phyloP scores from a whole-genome alignment of 2,113 vertebrate species.

The Eidolon helvum region DNA sequence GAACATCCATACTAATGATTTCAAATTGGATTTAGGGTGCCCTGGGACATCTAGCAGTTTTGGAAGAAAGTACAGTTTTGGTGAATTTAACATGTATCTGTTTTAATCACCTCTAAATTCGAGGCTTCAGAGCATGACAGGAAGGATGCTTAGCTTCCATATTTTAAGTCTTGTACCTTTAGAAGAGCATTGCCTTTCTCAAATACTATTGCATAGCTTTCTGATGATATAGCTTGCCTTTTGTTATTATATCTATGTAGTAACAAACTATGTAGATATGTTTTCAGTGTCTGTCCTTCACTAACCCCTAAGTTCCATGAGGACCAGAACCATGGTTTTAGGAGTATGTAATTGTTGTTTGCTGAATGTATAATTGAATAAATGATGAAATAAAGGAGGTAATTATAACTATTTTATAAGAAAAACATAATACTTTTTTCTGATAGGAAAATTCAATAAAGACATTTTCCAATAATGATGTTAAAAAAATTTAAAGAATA shows the following conservation, averaged over 20 bases:
- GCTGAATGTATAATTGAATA: slow-evolving; percentile 3
- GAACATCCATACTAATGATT: background rate
- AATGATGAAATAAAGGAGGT: background rate
- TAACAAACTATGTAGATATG: background rate
- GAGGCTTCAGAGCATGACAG: background rate
- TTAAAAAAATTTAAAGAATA: slow-evolving; percentile 18
- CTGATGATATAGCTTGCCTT: background rate
- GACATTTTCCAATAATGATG: slow-evolving; percentile 21
- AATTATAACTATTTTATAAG: background rate
- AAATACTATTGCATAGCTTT: background rate
- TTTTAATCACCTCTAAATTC: background rate
- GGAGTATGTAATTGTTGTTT: background rate
- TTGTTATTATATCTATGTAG: background rate
- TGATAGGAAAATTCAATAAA: slow-evolving; percentile 20
- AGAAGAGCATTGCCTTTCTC: background rate
- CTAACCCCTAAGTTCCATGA: background rate
- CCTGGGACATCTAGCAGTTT: background rate
- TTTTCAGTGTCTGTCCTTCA: background rate
- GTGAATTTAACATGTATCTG: background rate
- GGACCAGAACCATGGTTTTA: background rate
- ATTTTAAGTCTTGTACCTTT: background rate
- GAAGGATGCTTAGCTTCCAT: background rate
- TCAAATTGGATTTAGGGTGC: background rate
- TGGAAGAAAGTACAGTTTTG: background rate
- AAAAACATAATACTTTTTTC: background rate